Percentiles rank a stretch among this genome's conserved stretches.
Conservation (phyloP, 2,797 vertebrate genomes). For the Oreortyx pictus region DNA sequence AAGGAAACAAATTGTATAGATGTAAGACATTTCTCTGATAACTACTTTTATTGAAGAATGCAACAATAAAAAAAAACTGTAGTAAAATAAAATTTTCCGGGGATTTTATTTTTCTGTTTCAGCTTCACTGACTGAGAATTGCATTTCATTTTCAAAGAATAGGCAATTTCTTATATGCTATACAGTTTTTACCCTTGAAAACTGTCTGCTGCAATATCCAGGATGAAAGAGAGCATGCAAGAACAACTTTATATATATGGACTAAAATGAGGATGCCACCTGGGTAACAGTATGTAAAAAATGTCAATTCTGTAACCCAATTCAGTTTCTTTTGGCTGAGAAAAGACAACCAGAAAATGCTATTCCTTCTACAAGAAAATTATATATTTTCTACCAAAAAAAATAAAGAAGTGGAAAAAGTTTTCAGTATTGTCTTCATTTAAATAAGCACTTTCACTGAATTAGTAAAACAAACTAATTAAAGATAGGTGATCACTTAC, state of each 20-base stretch:
- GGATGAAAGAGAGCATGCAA: not conserved
- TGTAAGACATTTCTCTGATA: not conserved
- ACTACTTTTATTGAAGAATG: not conserved
- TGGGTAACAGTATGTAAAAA: not conserved
- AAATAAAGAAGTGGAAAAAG: not conserved
- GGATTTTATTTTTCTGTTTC: not conserved
- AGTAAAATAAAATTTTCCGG: not conserved
- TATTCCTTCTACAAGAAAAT: not conserved
- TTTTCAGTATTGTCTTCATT: not conserved
- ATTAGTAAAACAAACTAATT: not conserved
- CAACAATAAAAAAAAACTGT: not conserved
- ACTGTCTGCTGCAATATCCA: not conserved
- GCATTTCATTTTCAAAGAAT: slow-evolving; percentile 27
- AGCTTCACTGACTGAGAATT: slow-evolving; percentile 24
- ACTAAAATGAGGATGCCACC: not conserved
- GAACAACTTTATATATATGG: not conserved
- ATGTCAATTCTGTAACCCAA: not conserved
- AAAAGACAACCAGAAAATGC: not conserved
- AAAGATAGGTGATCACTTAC: fast-evolving
- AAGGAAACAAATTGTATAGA: not conserved
- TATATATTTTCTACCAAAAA: not conserved
- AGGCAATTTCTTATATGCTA: not conserved
- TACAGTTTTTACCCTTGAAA: slow-evolving; percentile 31
- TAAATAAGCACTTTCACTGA: not conserved
- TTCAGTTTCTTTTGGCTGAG: not conserved